Base-by-base conservation (phyloP, 2,113 vertebrate species). In the Phaethornis superciliosus region DNA sequence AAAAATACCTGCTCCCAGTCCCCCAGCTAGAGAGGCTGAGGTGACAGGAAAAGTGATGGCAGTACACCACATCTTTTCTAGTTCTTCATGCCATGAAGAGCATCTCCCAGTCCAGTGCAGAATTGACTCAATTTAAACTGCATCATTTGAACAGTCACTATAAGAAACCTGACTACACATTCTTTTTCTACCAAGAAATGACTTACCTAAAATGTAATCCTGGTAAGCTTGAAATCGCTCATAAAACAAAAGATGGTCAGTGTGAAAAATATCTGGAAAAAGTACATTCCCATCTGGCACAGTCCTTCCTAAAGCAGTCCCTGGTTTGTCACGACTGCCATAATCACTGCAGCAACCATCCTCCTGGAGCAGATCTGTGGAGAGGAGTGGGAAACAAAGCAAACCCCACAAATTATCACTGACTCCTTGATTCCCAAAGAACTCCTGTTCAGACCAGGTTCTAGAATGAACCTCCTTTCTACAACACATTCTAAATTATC, bases 151-250 rank as follows among this genome's bases (percentile, higher is more conserved):
- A 59, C 14, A 78, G 46, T 33, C 5, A 69, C 21, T 64, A 27
- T 7, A 68, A 55, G 55, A 60, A 85, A 52, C 21, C 7, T 28
- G 13, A 72, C 15, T 11, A 7, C 3, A 3, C 11, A 6, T 52
- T 64, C 19, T 12, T 65, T 62, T 63, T 49, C 44, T 32, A 16
- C 10, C 4, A 68, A 69, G 81, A 60, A 64, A 28, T 55, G 16
- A 93, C 97, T 97, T 95, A 99, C 99, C 99, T 15, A 99, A 97
- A 90, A 99, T 98, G 86, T 99, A 99, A 96, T 99, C 99, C 94
- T 99, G 99, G 87, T 99, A 99, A 5, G 98, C 98, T 67, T 98
- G 98, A 95, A 99, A 99, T 59, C 99, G 94, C 89, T 99, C 99
- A 0, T 99, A 99, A 94, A 99, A 99, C 52, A 99, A 93, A 67